Conservation (phyloP, 2,113 vertebrate genomes). For the Aepyceros melampus region DNA sequence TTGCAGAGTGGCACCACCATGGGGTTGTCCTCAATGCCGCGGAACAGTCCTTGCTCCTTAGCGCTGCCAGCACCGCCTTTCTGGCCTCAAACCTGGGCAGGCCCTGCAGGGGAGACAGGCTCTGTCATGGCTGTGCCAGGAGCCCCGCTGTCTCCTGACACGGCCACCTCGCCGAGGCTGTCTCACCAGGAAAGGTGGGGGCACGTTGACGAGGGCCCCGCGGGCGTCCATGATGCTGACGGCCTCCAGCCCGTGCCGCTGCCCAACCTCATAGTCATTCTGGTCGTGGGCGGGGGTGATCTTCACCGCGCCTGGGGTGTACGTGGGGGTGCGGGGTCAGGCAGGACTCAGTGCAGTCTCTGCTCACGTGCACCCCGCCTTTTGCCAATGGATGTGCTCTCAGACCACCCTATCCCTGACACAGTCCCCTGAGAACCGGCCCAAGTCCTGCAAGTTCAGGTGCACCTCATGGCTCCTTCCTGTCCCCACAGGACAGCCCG, state of each 20-base stretch:
- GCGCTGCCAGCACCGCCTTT: slow-evolving; percentile 85
- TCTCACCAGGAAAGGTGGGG: slow-evolving; percentile 90
- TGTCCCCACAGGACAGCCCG: background rate
- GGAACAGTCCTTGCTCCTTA: slow-evolving; percentile 89
- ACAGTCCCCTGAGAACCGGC: background rate
- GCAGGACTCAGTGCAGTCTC: background rate
- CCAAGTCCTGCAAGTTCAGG: background rate
- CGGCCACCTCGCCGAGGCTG: accelerated
- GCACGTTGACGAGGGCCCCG: slow-evolving; percentile 91
- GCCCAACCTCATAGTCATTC: slow-evolving; percentile 92
- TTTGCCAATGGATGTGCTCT: background rate
- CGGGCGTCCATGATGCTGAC: slow-evolving; percentile 91
- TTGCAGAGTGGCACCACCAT: slow-evolving; percentile 96
- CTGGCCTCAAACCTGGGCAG: slow-evolving; percentile 93
- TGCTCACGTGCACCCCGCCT: background rate
- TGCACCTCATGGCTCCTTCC: accelerated
- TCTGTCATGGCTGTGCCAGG: accelerated
- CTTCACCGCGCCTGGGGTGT: slow-evolving; percentile 89
- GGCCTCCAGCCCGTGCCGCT: slow-evolving; percentile 87
- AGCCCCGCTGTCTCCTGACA: accelerated
- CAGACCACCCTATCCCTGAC: background rate
- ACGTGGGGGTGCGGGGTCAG: background rate
- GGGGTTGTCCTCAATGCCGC: slow-evolving; percentile 90
- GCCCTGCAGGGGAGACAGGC: slow-evolving; percentile 74
- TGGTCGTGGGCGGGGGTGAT: slow-evolving; percentile 95